These are phyloP conservation scores for Archips crataeganus DNA, from an alignment of 2,888 invertebrate genomes.

Conservation along the genomic window DNA sequence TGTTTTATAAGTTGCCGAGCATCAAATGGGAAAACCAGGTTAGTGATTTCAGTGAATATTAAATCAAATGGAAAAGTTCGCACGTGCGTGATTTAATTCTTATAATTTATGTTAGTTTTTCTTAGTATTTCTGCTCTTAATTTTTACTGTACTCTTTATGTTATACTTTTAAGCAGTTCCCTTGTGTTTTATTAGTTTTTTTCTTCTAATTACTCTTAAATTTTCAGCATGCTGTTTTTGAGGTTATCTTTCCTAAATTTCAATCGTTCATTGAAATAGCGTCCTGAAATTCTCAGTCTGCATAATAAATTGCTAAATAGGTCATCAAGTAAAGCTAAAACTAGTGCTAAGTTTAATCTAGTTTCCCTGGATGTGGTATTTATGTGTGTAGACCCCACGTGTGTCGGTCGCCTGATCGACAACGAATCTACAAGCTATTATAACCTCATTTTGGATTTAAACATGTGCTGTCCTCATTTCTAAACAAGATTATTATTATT, in stretches of 20 bases:
- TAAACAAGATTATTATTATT: too few species aligned
- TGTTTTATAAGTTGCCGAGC: slow-evolving; percentile 45
- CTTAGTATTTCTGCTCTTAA: background rate
- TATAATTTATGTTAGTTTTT: slow-evolving; percentile 8
- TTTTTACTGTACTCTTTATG: background rate
- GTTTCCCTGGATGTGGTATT: background rate
- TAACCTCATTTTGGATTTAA: slow-evolving; percentile 28
- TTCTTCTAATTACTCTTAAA: background rate
- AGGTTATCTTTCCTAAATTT: background rate
- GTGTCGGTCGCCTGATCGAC: background rate
- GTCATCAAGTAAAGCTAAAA: background rate
- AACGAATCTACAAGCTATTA: slow-evolving; percentile 9
- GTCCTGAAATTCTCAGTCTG: background rate
- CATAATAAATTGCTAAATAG: background rate
- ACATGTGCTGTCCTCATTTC: slow-evolving; percentile 7
- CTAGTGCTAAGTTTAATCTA: background rate
- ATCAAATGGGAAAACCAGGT: slow-evolving; percentile 78
- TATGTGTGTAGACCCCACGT: slow-evolving; percentile 25
- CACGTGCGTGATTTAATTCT: slow-evolving; percentile 45
- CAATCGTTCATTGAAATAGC: background rate
- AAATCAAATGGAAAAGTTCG: slow-evolving; percentile 3
- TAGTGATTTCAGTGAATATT: slow-evolving; percentile 49
- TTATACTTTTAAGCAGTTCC: background rate
- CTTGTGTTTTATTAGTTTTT: background rate
- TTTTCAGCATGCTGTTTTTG: background rate